Percentiles rank a stretch among this genome's conserved stretches.
Conservation (phyloP, 1,140 invertebrate genomes). For the Drosophila teissieri region DNA sequence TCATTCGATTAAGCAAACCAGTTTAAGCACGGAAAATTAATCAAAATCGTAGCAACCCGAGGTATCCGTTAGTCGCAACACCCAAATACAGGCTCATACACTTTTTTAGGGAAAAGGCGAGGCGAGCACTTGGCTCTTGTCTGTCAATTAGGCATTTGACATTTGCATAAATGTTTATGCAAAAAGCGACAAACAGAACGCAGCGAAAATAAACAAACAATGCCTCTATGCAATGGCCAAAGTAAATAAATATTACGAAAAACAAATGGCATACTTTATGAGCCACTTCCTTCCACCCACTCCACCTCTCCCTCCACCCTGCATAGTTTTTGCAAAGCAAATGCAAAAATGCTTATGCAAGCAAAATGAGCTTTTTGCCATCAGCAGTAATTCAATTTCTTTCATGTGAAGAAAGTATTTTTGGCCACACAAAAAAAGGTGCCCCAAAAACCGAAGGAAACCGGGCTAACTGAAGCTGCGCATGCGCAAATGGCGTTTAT, state of each 20-base stretch:
- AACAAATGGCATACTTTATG: conserved; percentile 34
- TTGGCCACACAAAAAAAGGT: conserved; percentile 11
- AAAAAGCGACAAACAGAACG: conserved; percentile 35
- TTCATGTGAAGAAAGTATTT: conserved; percentile 64
- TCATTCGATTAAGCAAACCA: no score
- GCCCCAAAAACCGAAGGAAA: conserved; percentile 11
- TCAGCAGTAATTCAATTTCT: conserved; percentile 37
- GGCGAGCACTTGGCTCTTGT: conserved; percentile 53
- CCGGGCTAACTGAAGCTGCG: conserved; percentile 28
- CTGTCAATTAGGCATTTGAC: conserved; percentile 60
- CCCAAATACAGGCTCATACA: background rate
- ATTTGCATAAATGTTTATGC: conserved; percentile 66
- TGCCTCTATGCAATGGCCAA: conserved; percentile 40
- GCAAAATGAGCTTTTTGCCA: conserved; percentile 45
- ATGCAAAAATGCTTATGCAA: conserved; percentile 13
- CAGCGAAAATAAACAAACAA: conserved; percentile 32
- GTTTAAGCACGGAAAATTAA: no score
- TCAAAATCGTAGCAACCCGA: no score
- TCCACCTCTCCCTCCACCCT: background rate
- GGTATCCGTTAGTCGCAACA: background rate
- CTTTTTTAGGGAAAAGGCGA: conserved; percentile 18
- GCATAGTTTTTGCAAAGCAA: background rate
- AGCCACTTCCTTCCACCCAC: conserved; percentile 18
- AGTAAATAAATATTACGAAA: conserved; percentile 53
- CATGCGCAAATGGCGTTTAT: conserved; percentile 76